Evolutionary conservation across 2,888 invertebrate genomes (phyloP).

Genomic region (Lasioglossum figueresi): DNA sequence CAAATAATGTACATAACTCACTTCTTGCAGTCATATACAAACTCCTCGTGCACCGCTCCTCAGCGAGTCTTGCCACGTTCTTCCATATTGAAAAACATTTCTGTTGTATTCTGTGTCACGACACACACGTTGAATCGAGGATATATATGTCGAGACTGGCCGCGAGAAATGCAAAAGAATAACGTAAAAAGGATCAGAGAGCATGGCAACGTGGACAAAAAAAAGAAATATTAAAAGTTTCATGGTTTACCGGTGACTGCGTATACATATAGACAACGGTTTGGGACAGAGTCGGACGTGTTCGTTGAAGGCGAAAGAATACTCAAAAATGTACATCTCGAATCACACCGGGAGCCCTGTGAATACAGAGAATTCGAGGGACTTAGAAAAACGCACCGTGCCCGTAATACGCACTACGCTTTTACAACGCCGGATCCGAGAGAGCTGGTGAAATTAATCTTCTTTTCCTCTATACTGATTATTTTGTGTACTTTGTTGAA

Average conservation of each 20-base stretch:
- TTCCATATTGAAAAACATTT: slow-evolving; percentile 55
- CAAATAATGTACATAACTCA: slow-evolving; percentile 72
- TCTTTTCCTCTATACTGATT: background rate
- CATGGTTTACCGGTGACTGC: slow-evolving; percentile 29
- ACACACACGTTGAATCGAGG: slow-evolving; percentile 25
- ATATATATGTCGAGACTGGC: slow-evolving; percentile 17
- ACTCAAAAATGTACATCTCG: slow-evolving; percentile 33
- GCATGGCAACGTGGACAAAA: background rate
- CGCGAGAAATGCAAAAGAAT: background rate
- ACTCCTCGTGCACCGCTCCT: slow-evolving; percentile 51
- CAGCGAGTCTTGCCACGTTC: slow-evolving; percentile 73
- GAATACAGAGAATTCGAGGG: slow-evolving; percentile 24
- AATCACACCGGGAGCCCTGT: slow-evolving; percentile 9
- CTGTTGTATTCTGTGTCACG: slow-evolving; percentile 34
- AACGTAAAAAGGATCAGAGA: background rate
- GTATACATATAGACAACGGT: background rate
- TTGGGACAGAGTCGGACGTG: slow-evolving; percentile 18
- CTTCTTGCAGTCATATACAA: slow-evolving; percentile 68
- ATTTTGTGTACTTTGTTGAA: slow-evolving; percentile 23
- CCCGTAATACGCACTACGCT: slow-evolving; percentile 55
- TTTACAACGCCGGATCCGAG: slow-evolving; percentile 20
- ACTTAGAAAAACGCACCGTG: slow-evolving; percentile 41
- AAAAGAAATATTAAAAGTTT: slow-evolving; percentile 7
- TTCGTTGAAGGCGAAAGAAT: background rate
- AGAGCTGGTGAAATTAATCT: slow-evolving; percentile 19